Percentiles rank a stretch among this genome's conserved stretches.
Conservation (phyloP, 2,113 vertebrate genomes). For the Lasiurus borealis region DNA sequence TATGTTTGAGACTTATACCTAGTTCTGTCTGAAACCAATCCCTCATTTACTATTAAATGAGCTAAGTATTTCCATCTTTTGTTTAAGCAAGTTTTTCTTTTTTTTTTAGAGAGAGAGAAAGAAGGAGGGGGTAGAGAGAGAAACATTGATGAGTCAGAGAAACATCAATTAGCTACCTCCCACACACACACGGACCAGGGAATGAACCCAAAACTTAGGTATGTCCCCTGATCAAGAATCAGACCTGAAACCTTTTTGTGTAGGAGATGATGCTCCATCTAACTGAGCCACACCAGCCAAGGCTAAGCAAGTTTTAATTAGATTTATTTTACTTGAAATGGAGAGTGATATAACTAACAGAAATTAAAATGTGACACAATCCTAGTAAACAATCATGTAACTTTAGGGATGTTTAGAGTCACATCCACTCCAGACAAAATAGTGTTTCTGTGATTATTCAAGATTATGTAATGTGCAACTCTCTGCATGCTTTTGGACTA, state of each 20-base stretch:
- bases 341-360: not conserved
- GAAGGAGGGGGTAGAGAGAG: no score
- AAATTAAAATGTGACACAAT: constrained; percentile 22
- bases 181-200: not conserved
- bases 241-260: not conserved
- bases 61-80: not conserved
- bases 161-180: not conserved
- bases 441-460: not conserved
- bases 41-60: not conserved
- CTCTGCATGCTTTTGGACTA: not conserved
- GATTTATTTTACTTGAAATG: not conserved
- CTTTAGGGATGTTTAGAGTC: not conserved
- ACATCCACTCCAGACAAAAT: not conserved
- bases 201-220: not conserved
- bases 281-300: not conserved
- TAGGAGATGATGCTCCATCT: not conserved
- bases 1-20: not conserved
- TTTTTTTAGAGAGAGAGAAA: not conserved
- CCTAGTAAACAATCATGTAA: not conserved
- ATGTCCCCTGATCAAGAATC: not conserved
- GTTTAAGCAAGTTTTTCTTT: constrained; percentile 31
- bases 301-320: constrained; percentile 19
- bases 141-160: not conserved
- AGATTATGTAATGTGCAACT: not conserved
- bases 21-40: not conserved